phyloP scores from a whole-genome alignment of 2,797 vertebrate species.

The Eulemur rubriventer region DNA sequence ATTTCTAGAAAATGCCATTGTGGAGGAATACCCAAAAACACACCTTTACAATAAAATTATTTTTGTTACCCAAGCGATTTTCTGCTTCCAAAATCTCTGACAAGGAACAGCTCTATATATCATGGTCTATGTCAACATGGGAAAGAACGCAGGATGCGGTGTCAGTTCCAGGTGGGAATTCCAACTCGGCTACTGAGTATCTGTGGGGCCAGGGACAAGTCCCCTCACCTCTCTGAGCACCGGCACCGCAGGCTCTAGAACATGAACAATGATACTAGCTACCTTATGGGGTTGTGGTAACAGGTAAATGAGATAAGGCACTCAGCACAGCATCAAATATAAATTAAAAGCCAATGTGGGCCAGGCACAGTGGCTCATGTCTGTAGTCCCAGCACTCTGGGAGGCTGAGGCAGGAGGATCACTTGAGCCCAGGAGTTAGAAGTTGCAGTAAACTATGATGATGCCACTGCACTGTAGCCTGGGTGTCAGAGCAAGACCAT shows the following conservation, averaged over 20 bases:
- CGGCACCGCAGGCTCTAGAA: background rate
- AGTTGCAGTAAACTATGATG: background rate
- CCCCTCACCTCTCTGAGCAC: background rate
- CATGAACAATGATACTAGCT: accelerated
- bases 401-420: background rate
- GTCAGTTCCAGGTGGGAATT: background rate
- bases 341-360: background rate
- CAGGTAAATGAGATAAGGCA: background rate
- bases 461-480: background rate
- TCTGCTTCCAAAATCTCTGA: background rate
- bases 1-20: background rate
- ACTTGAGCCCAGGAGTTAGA: background rate
- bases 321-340: accelerated
- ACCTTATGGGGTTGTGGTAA: accelerated
- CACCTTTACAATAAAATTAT: background rate
- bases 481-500: background rate
- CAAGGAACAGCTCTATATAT: accelerated
- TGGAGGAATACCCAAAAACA: background rate
- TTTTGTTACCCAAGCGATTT: background rate
- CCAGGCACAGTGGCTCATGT: background rate
- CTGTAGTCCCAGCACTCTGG: background rate
- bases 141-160: background rate
- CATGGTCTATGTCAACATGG: accelerated
- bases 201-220: too few relatives aligned
- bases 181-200: accelerated